A percentile compares a stretch with the other conserved stretches of the same genome.
phyloP scores from a whole-genome alignment of 2,113 vertebrate species.

The Arvicanthis niloticus region DNA sequence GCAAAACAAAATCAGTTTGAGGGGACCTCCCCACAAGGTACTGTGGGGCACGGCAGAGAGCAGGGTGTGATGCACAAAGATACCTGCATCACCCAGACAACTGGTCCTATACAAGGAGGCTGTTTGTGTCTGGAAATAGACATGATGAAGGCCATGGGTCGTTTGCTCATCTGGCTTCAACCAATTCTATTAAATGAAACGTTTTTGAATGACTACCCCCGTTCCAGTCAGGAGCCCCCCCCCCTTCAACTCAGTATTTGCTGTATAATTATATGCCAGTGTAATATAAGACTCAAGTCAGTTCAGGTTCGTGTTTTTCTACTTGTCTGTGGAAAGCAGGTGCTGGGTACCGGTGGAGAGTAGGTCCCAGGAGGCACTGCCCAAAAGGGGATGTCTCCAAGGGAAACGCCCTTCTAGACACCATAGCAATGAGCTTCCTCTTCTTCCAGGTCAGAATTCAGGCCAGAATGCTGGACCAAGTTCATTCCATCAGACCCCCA shows the following conservation, averaged over 20 bases:
- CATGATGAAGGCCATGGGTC: not conserved
- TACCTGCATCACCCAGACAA: not conserved
- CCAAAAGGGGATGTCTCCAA: not conserved
- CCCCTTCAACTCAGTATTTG: constrained; percentile 25
- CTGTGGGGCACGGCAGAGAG: not conserved
- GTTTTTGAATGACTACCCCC: constrained; percentile 33
- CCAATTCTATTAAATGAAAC: constrained; percentile 58
- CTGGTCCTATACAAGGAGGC: not conserved
- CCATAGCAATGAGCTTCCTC: not conserved
- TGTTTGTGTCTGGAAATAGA: not conserved
- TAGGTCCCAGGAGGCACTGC: not conserved
- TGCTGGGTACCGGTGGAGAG: not conserved
- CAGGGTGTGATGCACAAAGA: not conserved
- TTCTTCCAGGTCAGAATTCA: constrained; percentile 40
- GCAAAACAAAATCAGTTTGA: not conserved
- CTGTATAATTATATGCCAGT: not conserved
- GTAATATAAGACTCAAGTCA: constrained; percentile 2
- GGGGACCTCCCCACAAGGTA: not conserved
- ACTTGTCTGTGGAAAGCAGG: not conserved
- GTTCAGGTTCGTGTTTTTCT: not conserved
- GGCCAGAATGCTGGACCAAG: not conserved
- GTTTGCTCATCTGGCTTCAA: not conserved
- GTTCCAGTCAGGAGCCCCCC: constrained; percentile 29
- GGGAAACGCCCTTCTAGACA: not conserved
- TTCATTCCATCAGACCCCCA: not conserved